A percentile compares a stretch with the other conserved stretches of the same genome.
Conservation (phyloP, 2,797 vertebrate genomes). For the Notolabrus celidotus region DNA sequence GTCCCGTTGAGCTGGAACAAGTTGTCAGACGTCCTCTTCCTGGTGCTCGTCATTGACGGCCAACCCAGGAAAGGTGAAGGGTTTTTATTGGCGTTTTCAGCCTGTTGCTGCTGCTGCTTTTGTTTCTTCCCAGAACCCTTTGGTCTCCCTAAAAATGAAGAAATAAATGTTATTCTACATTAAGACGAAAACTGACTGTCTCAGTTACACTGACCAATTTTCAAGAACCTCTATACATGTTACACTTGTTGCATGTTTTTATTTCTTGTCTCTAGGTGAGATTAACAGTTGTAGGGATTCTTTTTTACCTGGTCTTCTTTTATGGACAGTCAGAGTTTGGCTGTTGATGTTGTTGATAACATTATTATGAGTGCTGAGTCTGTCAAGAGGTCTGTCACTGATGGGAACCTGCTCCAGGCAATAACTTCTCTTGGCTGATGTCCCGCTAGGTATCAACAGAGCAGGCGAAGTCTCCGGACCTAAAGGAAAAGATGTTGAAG, state of each 20-base stretch:
- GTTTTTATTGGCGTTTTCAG: conserved; percentile 81
- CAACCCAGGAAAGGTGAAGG: conserved; percentile 87
- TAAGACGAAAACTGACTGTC: background rate
- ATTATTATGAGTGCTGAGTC: conserved; percentile 53
- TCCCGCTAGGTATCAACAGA: conserved; percentile 83
- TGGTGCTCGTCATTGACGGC: conserved; percentile 85
- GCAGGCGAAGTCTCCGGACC: conserved; percentile 90
- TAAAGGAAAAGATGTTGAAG: conserved; percentile 48
- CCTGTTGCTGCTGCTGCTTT: conserved; percentile 72
- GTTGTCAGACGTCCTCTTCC: conserved; percentile 87
- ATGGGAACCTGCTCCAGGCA: conserved; percentile 79
- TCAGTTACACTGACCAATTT: too few species aligned
- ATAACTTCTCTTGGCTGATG: conserved; percentile 80
- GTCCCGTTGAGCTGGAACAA: conserved; percentile 91
- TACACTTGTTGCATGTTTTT: too few species aligned
- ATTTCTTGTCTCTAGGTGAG: too few species aligned
- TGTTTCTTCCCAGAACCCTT: conserved; percentile 88
- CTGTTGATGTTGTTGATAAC: conserved; percentile 76
- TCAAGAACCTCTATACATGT: too few species aligned
- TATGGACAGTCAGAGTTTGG: conserved; percentile 77
- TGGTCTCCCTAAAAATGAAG: conserved; percentile 86
- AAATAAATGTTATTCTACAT: conserved; percentile 16
- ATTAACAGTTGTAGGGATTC: background rate
- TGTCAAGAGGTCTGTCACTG: conserved; percentile 82
- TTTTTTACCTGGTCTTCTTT: conserved; percentile 89